Conservation (phyloP, 2,797 vertebrate species). For the Sebastes goodei region DNA sequence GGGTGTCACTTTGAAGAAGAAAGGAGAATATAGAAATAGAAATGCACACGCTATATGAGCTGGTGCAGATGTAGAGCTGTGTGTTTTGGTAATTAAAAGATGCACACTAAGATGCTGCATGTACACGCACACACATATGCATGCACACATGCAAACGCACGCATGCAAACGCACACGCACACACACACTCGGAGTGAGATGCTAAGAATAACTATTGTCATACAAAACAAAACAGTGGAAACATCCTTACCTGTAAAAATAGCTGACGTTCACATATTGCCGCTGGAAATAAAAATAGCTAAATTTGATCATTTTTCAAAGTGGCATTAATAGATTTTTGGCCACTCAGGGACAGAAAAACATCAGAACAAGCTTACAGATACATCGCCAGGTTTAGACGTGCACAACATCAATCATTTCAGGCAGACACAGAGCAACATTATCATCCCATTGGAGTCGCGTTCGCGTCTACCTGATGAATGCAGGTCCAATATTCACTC, state of each 20-base stretch:
- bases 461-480: neutral
- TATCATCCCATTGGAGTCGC: neutral
- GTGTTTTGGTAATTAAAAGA: constrained; percentile 22
- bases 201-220: constrained; percentile 29
- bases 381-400: neutral
- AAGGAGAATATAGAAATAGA: neutral
- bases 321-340: neutral
- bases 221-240: constrained; percentile 31
- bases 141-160: neutral
- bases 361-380: neutral
- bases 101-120: neutral
- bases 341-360: neutral
- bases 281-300: neutral
- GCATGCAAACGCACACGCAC: neutral
- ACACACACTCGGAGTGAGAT: neutral
- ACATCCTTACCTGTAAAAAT: neutral
- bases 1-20: neutral
- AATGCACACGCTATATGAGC: neutral
- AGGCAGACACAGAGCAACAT: neutral
- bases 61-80: neutral
- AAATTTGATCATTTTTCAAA: neutral
- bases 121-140: neutral
- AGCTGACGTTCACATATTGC: neutral
- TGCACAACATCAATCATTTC: neutral
- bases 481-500: neutral